Percentiles rank a stretch among this genome's conserved stretches.
Evolutionary conservation across 2,113 vertebrate genomes (phyloP).

Genomic region (Cyphotilapia sp.): DNA sequence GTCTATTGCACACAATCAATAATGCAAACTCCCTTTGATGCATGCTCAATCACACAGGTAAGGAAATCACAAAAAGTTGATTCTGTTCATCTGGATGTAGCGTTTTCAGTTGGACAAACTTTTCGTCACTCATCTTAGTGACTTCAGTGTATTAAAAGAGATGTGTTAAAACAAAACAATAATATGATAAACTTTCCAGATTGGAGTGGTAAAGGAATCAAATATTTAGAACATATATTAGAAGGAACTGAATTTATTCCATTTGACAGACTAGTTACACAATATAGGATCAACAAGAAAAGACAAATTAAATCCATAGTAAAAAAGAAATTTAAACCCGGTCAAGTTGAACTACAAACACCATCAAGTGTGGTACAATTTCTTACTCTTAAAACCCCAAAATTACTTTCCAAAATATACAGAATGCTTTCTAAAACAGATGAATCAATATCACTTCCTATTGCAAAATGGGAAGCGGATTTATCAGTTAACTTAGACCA

Average conservation of each 20-base stretch:
- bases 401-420: background rate
- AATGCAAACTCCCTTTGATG: background rate
- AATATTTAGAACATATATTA: background rate
- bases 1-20: background rate
- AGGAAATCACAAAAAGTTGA: background rate
- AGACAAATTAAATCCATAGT: background rate
- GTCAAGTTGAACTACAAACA: background rate
- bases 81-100: background rate
- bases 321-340: background rate
- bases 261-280: background rate
- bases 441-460: no score
- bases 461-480: no score
- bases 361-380: accelerated
- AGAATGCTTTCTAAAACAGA: background rate
- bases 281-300: background rate
- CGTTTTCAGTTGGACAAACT: background rate
- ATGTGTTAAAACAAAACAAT: background rate
- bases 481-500: no score
- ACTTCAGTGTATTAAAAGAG: background rate
- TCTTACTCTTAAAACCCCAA: accelerated
- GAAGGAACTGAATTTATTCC: background rate
- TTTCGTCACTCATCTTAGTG: background rate
- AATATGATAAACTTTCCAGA: background rate
- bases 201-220: background rate
- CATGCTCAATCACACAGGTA: background rate